A percentile compares a stretch with the other conserved stretches of the same genome.
Conservation (phyloP, 2,888 invertebrate species). For the Ochropleura leucogaster region DNA sequence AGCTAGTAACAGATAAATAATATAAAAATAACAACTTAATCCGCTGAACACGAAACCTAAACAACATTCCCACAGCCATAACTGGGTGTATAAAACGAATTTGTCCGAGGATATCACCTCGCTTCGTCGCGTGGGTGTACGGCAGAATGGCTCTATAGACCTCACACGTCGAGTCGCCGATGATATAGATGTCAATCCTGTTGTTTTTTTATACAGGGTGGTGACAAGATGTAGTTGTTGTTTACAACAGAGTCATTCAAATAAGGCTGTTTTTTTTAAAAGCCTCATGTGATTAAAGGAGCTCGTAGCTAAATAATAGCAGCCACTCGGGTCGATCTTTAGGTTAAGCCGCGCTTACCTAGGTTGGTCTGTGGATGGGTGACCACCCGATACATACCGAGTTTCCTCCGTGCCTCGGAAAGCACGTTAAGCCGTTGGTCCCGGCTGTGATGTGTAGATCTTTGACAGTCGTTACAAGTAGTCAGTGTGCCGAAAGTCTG, state of each 20-base stretch:
- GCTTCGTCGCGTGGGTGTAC: conserved; percentile 56
- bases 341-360: too few relatives aligned
- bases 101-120: conserved; percentile 39
- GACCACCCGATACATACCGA: too few relatives aligned
- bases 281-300: too few relatives aligned
- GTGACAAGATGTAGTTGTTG: not conserved
- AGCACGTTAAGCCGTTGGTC: too few relatives aligned
- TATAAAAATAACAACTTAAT: conserved; percentile 41
- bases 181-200: conserved; percentile 69
- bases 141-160: conserved; percentile 74
- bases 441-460: too few relatives aligned
- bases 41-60: conserved; percentile 13
- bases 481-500: too few relatives aligned
- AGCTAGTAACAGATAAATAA: conserved; percentile 10
- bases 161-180: conserved; percentile 70
- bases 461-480: too few relatives aligned
- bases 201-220: conserved; percentile 47
- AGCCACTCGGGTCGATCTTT: too few relatives aligned
- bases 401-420: too few relatives aligned
- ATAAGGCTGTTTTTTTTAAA: too few relatives aligned
- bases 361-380: too few relatives aligned
- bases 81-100: conserved; percentile 40
- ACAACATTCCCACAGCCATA: conserved; percentile 34
- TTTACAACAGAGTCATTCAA: not conserved
- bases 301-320: too few relatives aligned